phyloP scores from a whole-genome alignment of 1,140 invertebrate genomes.

The Drosophila pseudoananassae region DNA sequence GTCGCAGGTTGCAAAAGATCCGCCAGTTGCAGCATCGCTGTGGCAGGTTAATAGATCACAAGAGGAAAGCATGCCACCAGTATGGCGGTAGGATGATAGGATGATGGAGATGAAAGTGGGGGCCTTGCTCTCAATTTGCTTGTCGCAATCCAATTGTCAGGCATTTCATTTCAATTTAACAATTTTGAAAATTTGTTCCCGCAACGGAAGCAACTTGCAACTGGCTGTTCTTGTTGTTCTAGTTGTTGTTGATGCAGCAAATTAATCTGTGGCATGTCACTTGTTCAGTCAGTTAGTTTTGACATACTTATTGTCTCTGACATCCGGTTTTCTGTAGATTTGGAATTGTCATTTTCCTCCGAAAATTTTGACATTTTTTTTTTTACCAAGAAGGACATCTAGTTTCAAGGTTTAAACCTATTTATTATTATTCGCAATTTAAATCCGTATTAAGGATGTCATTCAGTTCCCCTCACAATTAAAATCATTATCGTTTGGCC shows the following conservation, averaged over 20 bases:
- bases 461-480: conserved; percentile 6
- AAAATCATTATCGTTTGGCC: neutral
- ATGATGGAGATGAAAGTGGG: neutral
- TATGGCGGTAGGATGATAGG: neutral
- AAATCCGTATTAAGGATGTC: no score
- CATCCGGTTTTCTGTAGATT: conserved; percentile 12
- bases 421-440: no score
- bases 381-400: no score
- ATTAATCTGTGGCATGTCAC: conserved; percentile 56
- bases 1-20: conserved; percentile 20
- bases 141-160: conserved; percentile 74
- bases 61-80: neutral
- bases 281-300: conserved; percentile 11
- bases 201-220: conserved; percentile 34
- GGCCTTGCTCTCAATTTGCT: conserved; percentile 56
- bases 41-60: conserved; percentile 65
- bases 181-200: conserved; percentile 66
- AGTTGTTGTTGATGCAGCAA: conserved; percentile 37
- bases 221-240: conserved; percentile 30
- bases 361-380: no score
- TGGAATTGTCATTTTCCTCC: no score
- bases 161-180: conserved; percentile 81
- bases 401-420: no score
- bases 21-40: conserved; percentile 15
- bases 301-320: conserved; percentile 45